These are phyloP conservation scores for Hymenochirus boettgeri DNA, from an alignment of 2,113 vertebrate genomes.

Conservation along the genomic window DNA sequence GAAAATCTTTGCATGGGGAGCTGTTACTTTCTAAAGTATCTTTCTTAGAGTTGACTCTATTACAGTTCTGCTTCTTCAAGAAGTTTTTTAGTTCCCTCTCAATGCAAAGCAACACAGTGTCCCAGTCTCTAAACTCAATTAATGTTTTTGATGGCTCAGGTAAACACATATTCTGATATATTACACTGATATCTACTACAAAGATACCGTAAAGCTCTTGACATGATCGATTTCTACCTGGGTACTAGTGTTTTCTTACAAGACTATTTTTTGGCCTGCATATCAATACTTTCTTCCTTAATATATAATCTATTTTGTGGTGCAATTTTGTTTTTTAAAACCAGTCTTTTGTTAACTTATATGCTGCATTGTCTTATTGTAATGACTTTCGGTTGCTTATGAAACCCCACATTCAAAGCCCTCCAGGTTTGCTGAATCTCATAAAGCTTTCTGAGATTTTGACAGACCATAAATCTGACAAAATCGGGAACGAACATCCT, in stretches of 20 bases:
- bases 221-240: conserved; percentile 60
- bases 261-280: conserved; percentile 62
- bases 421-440: conserved; percentile 66
- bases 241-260: conserved; percentile 57
- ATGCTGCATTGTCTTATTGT: conserved; percentile 87
- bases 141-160: conserved; percentile 89
- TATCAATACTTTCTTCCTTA: conserved; percentile 72
- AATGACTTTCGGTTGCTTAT: conserved; percentile 86
- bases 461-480: conserved; percentile 79
- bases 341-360: conserved; percentile 81
- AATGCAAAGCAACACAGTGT: conserved; percentile 70
- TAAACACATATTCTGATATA: conserved; percentile 81
- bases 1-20: conserved; percentile 39
- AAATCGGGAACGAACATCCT: conserved; percentile 78
- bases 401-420: conserved; percentile 77
- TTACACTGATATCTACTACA: conserved; percentile 78
- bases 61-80: conserved; percentile 77
- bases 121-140: conserved; percentile 93
- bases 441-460: conserved; percentile 77
- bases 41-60: conserved; percentile 66
- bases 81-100: conserved; percentile 84
- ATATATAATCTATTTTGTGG: conserved; percentile 80
- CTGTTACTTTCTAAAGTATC: conserved; percentile 58
- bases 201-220: conserved; percentile 79
- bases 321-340: conserved; percentile 91